These are phyloP conservation scores for Colletes latitarsis DNA, from an alignment of 1,140 invertebrate species.

Conservation along the genomic window DNA sequence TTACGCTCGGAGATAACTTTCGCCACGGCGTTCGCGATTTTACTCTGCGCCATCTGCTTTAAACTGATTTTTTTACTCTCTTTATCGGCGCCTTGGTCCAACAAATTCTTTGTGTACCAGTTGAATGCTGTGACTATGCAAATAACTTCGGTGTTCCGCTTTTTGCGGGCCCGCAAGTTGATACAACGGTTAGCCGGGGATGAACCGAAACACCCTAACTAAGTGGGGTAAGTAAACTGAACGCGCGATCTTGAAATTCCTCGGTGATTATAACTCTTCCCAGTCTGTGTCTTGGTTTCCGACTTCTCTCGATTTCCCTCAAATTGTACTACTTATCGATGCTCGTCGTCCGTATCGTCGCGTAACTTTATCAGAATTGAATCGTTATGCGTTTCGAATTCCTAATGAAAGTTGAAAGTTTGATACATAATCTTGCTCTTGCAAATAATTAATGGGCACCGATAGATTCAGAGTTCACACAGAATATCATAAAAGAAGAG, in stretches of 20 bases:
- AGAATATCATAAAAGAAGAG: too few relatives aligned
- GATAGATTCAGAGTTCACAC: too few relatives aligned
- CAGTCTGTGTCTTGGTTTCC: slow-evolving; percentile 10
- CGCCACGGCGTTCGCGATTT: not conserved
- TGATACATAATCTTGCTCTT: too few relatives aligned
- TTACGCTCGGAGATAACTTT: too few relatives aligned
- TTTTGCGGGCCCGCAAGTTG: slow-evolving; percentile 25
- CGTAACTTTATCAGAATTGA: slow-evolving; percentile 29
- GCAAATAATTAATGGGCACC: too few relatives aligned
- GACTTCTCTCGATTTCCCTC: slow-evolving; percentile 53
- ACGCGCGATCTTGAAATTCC: slow-evolving; percentile 41
- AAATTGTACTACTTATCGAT: slow-evolving; percentile 58
- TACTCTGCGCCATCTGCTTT: not conserved
- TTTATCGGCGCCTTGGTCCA: not conserved
- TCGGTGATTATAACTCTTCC: slow-evolving; percentile 39
- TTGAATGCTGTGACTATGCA: slow-evolving; percentile 30
- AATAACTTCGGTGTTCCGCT: slow-evolving; percentile 13
- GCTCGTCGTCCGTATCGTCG: slow-evolving; percentile 22
- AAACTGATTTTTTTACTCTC: slow-evolving; percentile 6
- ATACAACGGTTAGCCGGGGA: not conserved
- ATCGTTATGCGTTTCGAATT: slow-evolving; percentile 20
- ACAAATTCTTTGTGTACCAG: slow-evolving; percentile 1
- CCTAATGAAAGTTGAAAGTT: slow-evolving; percentile 15
- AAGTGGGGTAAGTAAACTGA: slow-evolving; percentile 6
- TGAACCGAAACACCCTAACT: slow-evolving; percentile 9